Conservation (phyloP, 2,113 vertebrate genomes). For the Mesembrinibis cayennensis region DNA sequence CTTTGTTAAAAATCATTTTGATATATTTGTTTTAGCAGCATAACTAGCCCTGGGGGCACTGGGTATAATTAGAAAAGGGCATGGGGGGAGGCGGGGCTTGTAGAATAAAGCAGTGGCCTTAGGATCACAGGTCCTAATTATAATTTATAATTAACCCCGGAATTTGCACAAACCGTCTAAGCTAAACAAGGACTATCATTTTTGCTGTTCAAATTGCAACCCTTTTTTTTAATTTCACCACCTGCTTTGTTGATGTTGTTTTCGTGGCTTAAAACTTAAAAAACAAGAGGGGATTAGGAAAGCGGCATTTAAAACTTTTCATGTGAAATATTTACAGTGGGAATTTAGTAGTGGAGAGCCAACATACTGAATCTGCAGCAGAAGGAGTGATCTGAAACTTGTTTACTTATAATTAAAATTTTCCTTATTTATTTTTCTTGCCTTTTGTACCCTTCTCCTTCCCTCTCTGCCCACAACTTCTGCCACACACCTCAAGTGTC, state of each 20-base stretch:
- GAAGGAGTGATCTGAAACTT: conserved; percentile 27
- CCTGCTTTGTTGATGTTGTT: conserved; percentile 59
- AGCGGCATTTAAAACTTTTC: conserved; percentile 54
- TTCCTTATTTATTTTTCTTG: conserved; percentile 39
- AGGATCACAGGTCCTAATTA: conserved; percentile 73
- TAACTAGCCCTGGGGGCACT: conserved; percentile 68
- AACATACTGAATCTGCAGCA: conserved; percentile 20
- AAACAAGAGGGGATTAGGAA: conserved; percentile 56
- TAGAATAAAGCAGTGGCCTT: conserved; percentile 73
- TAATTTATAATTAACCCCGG: conserved; percentile 74
- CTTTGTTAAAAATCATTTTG: conserved; percentile 75
- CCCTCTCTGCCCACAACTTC: conserved; percentile 61
- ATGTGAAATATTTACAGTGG: conserved; percentile 46
- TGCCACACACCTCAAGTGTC: conserved; percentile 39
- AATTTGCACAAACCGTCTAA: conserved; percentile 61
- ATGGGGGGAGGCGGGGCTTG: conserved; percentile 62
- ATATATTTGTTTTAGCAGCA: conserved; percentile 83
- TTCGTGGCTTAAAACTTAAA: conserved; percentile 45
- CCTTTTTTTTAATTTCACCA: conserved; percentile 39
- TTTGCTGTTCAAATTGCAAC: conserved; percentile 42
- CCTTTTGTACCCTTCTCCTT: conserved; percentile 37
- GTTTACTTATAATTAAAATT: conserved; percentile 45
- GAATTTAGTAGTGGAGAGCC: conserved; percentile 35
- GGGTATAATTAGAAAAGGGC: conserved; percentile 79
- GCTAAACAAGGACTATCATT: conserved; percentile 51